Base-by-base conservation (phyloP, 1,140 invertebrate species). In the Saccostrea echinata region DNA sequence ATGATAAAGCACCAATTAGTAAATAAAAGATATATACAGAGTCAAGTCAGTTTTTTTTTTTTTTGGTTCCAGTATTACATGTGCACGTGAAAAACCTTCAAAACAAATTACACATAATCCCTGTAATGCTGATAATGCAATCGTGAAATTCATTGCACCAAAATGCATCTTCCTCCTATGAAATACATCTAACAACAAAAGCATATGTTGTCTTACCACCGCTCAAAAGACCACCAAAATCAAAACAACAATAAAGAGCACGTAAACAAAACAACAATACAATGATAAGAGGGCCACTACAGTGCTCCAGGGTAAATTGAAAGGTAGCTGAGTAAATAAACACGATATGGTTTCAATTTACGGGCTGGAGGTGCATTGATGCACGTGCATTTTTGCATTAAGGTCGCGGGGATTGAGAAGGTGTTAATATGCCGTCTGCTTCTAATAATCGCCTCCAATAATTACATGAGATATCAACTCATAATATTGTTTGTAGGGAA, bases 331-430 rank as follows among this genome's bases (percentile, higher is more conserved):
- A 16, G 13, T 76, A 33, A 76, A 76, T 33, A 76, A 76, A 76
- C 68, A 30, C 68, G 27, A 76, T 76, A 27, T 76, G 68, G 68
- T 76, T 30, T 16, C 24, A 13, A 76, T 76, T 64, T 76, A 16
- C 16, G 18, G 55, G 68, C 27, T 27, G 11, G 24, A 33, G 68
- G 68, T 76, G 30, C 68, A 76, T 13, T 4, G 27, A 76, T 76
- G 68, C 68, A 76, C 68, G 43, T 43, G 43, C 43, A 27, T 76
- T 76, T 76, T 76, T 76, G 68, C 68, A 76, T 30, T 76, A 76
- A 76, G 68, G 68, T 76, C 68, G 68, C 24, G 27, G 27, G 68
- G 68, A 33, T 33, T 76, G 68, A 76, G 27, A 76, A 16, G 24
- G 68, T 76, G 68, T 76, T 76, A 30, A 76, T 76, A 30, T 30